A percentile compares a stretch with the other conserved stretches of the same genome.
These are phyloP conservation scores for Trichacis sp. DNA, from an alignment of 2,888 invertebrate species.

Conservation along the genomic window DNA sequence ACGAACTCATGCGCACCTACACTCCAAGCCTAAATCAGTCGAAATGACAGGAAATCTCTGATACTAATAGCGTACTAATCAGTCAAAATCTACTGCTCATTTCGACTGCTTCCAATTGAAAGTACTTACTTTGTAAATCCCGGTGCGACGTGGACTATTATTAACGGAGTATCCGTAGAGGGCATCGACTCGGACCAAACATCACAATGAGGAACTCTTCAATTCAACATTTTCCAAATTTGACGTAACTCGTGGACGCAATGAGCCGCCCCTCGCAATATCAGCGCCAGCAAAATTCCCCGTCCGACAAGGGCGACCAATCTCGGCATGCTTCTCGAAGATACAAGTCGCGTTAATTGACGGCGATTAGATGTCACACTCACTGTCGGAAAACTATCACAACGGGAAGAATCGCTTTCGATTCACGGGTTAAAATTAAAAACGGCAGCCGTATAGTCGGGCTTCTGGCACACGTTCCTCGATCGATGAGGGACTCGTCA, in stretches of 20 bases:
- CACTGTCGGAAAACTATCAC: too few species aligned
- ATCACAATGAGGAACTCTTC: background rate
- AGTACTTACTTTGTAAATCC: background rate
- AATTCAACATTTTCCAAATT: conserved; percentile 3
- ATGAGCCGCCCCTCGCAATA: background rate
- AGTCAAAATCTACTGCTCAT: too few species aligned
- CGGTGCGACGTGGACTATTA: background rate
- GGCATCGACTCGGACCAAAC: conserved; percentile 15
- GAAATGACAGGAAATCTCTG: too few species aligned
- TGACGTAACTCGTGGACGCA: conserved; percentile 1
- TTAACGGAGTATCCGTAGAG: background rate
- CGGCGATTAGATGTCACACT: conserved; percentile 19
- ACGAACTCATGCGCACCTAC: background rate
- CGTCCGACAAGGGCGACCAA: conserved; percentile 1
- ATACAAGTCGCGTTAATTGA: conserved; percentile 22
- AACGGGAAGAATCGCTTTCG: too few species aligned
- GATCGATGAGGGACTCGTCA: conserved; percentile 26
- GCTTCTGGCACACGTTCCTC: conserved; percentile 12
- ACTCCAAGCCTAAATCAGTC: too few species aligned
- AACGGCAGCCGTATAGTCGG: too few species aligned
- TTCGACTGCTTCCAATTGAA: background rate
- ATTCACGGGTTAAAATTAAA: too few species aligned
- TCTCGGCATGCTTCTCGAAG: background rate
- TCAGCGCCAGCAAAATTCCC: conserved; percentile 1
- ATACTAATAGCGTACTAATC: too few species aligned